Conservation (phyloP, 2,113 vertebrate species). For the Cairina moschata region DNA sequence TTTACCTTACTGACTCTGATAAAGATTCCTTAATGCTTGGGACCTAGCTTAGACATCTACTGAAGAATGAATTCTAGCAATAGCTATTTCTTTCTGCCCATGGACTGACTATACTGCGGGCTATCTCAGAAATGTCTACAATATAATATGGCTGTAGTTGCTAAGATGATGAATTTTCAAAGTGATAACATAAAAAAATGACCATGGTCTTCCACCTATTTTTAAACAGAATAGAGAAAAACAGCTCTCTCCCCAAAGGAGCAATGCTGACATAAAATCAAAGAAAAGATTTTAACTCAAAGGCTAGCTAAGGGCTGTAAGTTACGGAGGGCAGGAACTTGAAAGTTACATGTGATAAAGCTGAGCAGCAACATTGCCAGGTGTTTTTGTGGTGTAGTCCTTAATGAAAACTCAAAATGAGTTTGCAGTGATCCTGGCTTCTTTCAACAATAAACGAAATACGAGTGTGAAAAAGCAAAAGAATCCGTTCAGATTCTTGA, state of each 20-base stretch:
- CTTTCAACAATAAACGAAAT: not conserved
- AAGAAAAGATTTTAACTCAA: not conserved
- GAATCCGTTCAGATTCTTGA: not conserved
- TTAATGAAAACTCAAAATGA: not conserved
- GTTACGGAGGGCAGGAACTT: not conserved
- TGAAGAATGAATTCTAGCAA: not conserved
- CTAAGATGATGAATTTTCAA: not conserved
- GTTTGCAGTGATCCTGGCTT: not conserved
- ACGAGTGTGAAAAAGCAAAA: not conserved
- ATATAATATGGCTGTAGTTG: not conserved
- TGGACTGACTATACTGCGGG: not conserved
- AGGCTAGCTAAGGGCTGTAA: not conserved
- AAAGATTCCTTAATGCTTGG: not conserved
- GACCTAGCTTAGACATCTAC: not conserved
- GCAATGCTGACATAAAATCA: not conserved
- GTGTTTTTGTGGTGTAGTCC: not conserved
- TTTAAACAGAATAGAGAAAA: not conserved
- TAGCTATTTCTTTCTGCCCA: not conserved
- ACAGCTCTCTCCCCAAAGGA: not conserved
- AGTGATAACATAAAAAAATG: not conserved
- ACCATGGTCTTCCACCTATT: not conserved
- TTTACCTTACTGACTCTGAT: not conserved
- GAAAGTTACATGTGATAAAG: not conserved
- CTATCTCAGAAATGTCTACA: not conserved
- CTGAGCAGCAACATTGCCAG: rapidly evolving